phyloP scores from a whole-genome alignment of 2,113 vertebrate genomes.

The Hippoglossus stenolepis region DNA sequence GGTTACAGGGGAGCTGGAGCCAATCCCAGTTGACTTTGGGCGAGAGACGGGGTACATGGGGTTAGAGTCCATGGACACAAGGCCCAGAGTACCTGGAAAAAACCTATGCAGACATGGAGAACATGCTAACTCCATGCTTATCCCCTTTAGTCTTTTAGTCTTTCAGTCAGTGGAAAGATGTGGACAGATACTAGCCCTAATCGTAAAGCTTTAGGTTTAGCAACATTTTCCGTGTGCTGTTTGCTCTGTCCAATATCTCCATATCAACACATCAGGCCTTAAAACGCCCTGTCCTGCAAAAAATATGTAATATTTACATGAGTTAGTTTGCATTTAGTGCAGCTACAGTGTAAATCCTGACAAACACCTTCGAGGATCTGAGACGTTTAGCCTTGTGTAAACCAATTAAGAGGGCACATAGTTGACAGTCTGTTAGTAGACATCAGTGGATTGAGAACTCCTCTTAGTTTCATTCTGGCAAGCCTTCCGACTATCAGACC shows the following conservation, averaged over 20 bases:
- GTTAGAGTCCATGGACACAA: too few species aligned
- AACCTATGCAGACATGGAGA: too few species aligned
- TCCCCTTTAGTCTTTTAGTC: too few species aligned
- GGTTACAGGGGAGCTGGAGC: too few species aligned
- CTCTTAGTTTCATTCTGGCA: conserved; percentile 30
- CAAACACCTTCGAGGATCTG: conserved; percentile 19
- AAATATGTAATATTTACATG: conserved; percentile 10
- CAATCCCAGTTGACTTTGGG: not conserved
- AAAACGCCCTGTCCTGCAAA: not conserved
- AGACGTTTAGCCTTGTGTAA: conserved; percentile 36
- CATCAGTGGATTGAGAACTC: conserved; percentile 46
- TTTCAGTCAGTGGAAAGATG: not conserved
- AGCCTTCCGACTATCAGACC: conserved; percentile 32
- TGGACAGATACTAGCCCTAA: not conserved
- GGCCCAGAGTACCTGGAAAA: too few species aligned
- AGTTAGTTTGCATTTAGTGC: conserved; percentile 32
- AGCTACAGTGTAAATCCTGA: conserved; percentile 19
- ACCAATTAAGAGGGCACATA: conserved; percentile 32
- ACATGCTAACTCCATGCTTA: too few species aligned
- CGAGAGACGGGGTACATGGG: too few species aligned
- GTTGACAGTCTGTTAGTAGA: conserved; percentile 36
- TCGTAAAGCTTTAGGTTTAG: not conserved
- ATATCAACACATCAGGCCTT: conserved; percentile 14
- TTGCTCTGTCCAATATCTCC: not conserved
- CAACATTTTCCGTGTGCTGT: not conserved